Percentiles rank a stretch among this genome's conserved stretches.
Conservation (phyloP, 2,113 vertebrate genomes). For the Dicaeum eximium region DNA sequence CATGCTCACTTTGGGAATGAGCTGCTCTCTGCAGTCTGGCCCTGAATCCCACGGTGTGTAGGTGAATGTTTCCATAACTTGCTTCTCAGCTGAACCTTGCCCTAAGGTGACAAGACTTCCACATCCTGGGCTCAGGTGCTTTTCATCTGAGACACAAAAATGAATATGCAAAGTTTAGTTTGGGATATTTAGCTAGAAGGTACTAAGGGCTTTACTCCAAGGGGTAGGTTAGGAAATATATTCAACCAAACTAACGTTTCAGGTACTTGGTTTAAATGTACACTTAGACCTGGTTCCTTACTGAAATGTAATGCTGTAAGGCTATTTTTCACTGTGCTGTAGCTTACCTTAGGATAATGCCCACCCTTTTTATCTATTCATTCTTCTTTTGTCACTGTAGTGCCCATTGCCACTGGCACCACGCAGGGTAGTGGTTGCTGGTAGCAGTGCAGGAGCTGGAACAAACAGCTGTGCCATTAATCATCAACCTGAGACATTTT, state of each 20-base stretch:
- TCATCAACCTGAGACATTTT: neutral
- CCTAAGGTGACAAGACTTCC: neutral
- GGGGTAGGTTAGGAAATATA: neutral
- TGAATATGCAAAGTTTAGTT: neutral
- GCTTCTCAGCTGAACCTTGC: neutral
- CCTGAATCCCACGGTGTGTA: rapidly evolving
- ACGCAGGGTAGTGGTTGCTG: neutral
- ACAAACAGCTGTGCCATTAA: neutral
- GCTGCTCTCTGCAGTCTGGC: neutral
- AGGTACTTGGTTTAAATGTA: neutral
- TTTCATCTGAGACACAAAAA: neutral
- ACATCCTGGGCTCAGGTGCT: neutral
- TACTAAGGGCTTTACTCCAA: neutral
- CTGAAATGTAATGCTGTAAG: neutral
- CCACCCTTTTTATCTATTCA: neutral
- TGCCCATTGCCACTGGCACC: neutral
- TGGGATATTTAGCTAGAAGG: neutral
- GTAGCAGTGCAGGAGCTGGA: neutral
- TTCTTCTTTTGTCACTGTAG: neutral
- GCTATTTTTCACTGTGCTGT: neutral
- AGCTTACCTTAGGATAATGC: neutral
- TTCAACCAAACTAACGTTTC: neutral
- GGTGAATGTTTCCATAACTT: neutral
- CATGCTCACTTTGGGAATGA: neutral
- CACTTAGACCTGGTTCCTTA: neutral